These are phyloP conservation scores for Stichodactyla helianthus DNA, from an alignment of 64 coral and sea anemone genomes.

Conservation along the genomic window DNA sequence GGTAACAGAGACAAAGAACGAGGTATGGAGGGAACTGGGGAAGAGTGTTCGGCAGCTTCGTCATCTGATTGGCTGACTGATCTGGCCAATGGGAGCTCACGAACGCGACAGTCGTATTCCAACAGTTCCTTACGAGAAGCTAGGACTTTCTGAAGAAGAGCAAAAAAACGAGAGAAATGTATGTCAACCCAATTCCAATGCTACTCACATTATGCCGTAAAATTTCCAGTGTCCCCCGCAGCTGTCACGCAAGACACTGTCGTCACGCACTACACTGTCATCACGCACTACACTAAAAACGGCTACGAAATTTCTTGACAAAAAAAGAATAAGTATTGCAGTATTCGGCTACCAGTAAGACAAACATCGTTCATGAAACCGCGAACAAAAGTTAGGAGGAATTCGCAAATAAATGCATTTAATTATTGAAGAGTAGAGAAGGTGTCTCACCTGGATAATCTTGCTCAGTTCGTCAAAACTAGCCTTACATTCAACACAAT, in stretches of 20 bases:
- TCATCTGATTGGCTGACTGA: slow-evolving; percentile 19
- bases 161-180: background rate
- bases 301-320: too few species aligned
- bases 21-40: slow-evolving; percentile 21
- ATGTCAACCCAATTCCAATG: background rate
- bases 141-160: slow-evolving; percentile 72
- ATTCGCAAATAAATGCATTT: background rate
- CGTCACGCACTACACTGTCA: too few species aligned
- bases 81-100: slow-evolving; percentile 51
- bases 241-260: too few species aligned
- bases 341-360: too few species aligned
- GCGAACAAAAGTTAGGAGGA: too few species aligned
- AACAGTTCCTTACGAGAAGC: slow-evolving; percentile 91
- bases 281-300: too few species aligned
- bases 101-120: slow-evolving; percentile 85
- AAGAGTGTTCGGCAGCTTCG: background rate
- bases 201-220: background rate
- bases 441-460: slow-evolving; percentile 73
- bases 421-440: background rate
- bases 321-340: too few species aligned
- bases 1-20: slow-evolving; percentile 58
- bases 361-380: too few species aligned
- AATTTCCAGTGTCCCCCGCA: too few species aligned
- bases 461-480: slow-evolving; percentile 98
- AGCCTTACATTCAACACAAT: slow-evolving; percentile 95